These are phyloP conservation scores for Gymnosoma rotundatum DNA, from an alignment of 2,888 invertebrate species.

Conservation along the genomic window DNA sequence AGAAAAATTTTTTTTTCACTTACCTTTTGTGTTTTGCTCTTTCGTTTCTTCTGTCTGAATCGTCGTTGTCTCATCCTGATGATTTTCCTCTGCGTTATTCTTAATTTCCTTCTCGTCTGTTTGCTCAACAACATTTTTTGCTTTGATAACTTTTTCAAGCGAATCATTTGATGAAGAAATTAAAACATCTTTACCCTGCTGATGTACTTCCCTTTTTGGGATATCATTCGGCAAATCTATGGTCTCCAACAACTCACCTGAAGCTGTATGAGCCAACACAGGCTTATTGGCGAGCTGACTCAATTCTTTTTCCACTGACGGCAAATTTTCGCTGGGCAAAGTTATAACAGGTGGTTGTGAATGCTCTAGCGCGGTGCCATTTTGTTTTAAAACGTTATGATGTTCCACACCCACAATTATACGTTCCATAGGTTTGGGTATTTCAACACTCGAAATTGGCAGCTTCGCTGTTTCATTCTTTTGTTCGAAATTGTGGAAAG, in stretches of 20 bases:
- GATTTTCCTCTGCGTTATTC: constrained; percentile 19
- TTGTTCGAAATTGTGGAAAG: background rate
- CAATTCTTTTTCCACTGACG: constrained; percentile 69
- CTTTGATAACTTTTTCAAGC: constrained; percentile 75
- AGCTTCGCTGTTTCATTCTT: constrained; percentile 45
- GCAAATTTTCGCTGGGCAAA: constrained; percentile 76
- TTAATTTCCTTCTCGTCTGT: constrained; percentile 42
- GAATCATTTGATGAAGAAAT: constrained; percentile 78
- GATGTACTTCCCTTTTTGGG: background rate
- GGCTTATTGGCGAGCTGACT: constrained; percentile 51
- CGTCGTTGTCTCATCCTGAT: constrained; percentile 10
- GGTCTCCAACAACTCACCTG: constrained; percentile 74
- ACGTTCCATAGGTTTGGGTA: constrained; percentile 79
- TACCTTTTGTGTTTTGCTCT: constrained; percentile 69
- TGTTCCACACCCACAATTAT: constrained; percentile 81
- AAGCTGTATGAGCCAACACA: constrained; percentile 65
- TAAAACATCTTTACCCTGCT: constrained; percentile 70
- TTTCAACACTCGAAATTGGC: constrained; percentile 57
- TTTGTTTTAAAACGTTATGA: constrained; percentile 31
- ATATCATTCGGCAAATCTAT: constrained; percentile 76
- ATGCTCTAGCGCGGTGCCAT: too few species aligned
- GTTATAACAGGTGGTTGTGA: constrained; percentile 67
- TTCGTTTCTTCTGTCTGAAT: constrained; percentile 24
- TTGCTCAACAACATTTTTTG: constrained; percentile 17
- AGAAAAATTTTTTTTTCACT: constrained; percentile 25